Base-by-base conservation (phyloP, 2,888 invertebrate species). In the Morpho achilles region DNA sequence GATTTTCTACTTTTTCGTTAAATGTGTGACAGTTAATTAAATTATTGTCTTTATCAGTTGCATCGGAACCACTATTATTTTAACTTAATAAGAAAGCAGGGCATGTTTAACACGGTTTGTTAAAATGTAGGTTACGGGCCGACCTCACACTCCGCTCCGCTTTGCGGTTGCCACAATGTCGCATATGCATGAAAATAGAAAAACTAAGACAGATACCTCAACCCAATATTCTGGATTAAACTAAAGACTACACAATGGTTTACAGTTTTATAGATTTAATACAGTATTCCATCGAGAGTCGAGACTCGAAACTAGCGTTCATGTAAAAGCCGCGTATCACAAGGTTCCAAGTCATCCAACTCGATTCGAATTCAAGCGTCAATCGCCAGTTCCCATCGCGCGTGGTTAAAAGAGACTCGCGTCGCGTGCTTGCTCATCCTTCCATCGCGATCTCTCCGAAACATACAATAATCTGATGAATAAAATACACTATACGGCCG, bases 51-150 rank as follows among this genome's bases (percentile, higher is more conserved):
- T 16, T 16, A 16, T 32, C 4, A 32, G 3, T 32, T 32, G 32
- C 32, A 32, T 32, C 32, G 5, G 32, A 5, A 32, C 32, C 32
- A 32, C 32, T 5, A 32, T 32, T 32, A 32, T 32, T 32, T 23
- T 50, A 40, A 40, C 10, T 10, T 47, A 41, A 22, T 44, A 16
- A 47, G 51, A 57, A 62, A 63, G 56, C 58, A 54, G 56, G 60
- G 51, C 60, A 57, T 54, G 46, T 52, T 61, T 39, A 48, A 53
- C 58, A 54, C 59, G 57, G 58, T 62, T 60, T 59, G 60, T 49
- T 46, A 53, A 63, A 62, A 66, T 64, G 64, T 66, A 65, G 65
- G 65, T 62, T 64, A 58, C 54, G 52, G 47, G 55, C 48, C 58
- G 65, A 63, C 61, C 65, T 65, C 63, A 59, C 52, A 48, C 48